Evolutionary conservation across 64 coral and sea anemone genomes (phyloP).

Genomic region (Stichodactyla helianthus): DNA sequence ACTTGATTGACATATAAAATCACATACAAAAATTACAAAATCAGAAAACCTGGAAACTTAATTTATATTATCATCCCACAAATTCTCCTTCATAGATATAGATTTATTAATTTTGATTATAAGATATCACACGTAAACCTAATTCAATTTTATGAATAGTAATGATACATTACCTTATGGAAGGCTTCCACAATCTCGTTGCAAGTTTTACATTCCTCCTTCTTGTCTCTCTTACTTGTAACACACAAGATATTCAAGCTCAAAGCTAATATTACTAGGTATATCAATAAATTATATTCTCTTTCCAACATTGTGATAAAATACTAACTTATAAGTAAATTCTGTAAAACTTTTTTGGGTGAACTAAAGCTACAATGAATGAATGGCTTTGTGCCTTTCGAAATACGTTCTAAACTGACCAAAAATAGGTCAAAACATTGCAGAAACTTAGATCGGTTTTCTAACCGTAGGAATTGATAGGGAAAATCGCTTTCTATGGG

Average conservation of each 20-base stretch:
- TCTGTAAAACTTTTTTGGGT: not conserved
- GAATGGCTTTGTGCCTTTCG: not conserved
- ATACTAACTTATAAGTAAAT: not conserved
- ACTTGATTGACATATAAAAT: too few species aligned
- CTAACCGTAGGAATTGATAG: not conserved
- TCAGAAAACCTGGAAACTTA: too few species aligned
- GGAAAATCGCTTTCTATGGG: not conserved
- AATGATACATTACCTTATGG: conserved; percentile 53
- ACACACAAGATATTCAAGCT: not conserved
- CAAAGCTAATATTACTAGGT: conserved; percentile 3
- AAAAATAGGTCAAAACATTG: conserved; percentile 1
- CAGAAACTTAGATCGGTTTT: not conserved
- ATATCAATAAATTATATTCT: conserved; percentile 17
- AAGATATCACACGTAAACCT: too few species aligned
- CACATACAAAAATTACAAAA: too few species aligned
- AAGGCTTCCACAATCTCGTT: conserved; percentile 79
- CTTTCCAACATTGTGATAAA: not conserved
- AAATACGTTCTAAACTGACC: not conserved
- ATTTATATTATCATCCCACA: too few species aligned
- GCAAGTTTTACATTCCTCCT: conserved; percentile 74
- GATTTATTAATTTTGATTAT: too few species aligned
- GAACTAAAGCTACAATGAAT: not conserved
- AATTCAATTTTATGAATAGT: too few species aligned
- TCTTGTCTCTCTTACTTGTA: conserved; percentile 44
- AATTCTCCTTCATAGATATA: too few species aligned